Evolutionary conservation across 2,888 invertebrate genomes (phyloP).

Genomic region (Agrotis segetum): DNA sequence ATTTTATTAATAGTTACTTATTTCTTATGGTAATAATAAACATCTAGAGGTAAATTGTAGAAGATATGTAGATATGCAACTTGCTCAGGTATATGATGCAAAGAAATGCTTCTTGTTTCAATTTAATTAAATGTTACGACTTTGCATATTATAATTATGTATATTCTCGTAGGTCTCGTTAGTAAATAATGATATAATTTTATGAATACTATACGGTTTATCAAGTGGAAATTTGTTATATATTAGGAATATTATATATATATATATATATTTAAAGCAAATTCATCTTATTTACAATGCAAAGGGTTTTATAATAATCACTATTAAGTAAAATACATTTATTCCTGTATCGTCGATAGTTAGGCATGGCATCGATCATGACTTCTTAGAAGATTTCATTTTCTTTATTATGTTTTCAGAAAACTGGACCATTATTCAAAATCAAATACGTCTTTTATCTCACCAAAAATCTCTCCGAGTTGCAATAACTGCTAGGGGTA

Average conservation of each 20-base stretch:
- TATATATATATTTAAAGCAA: conserved; percentile 27
- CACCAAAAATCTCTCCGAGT: conserved; percentile 12
- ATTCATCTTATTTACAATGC: conserved; percentile 54
- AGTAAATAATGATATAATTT: conserved; percentile 18
- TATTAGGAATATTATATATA: conserved; percentile 9
- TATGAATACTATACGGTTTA: conserved; percentile 25
- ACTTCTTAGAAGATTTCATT: conserved; percentile 7
- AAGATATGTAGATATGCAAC: conserved; percentile 62
- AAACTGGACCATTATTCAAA: conserved; percentile 1
- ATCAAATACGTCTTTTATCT: not conserved
- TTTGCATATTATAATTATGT: no score
- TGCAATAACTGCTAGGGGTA: conserved; percentile 16
- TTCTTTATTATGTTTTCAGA: conserved; percentile 6
- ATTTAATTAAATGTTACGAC: conserved; percentile 3
- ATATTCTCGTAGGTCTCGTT: not conserved
- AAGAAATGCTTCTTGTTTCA: conserved; percentile 28
- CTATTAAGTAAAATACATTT: conserved; percentile 34
- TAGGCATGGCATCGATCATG: conserved; percentile 43
- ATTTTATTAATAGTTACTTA: conserved; percentile 44
- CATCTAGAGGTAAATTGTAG: conserved; percentile 60
- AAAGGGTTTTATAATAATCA: conserved; percentile 40
- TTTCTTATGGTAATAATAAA: conserved; percentile 39
- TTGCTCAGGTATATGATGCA: conserved; percentile 33
- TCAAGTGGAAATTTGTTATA: conserved; percentile 24
- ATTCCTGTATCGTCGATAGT: conserved; percentile 55